Evolutionary conservation across 2,888 invertebrate genomes (phyloP), one percentile per base, ranked within the genome.

Genomic region (Apodemia duryi): DNA sequence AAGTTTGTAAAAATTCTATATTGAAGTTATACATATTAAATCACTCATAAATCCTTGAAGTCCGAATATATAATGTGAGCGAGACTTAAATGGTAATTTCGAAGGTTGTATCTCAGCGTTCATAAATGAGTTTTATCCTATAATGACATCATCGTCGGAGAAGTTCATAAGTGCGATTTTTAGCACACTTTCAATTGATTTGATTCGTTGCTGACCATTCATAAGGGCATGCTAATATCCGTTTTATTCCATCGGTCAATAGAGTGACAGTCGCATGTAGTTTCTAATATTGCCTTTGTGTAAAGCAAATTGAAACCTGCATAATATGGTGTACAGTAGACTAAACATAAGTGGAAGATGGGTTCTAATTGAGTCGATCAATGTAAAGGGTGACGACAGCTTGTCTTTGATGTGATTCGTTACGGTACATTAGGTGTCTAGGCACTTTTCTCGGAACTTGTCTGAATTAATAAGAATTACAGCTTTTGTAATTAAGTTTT

Each of bases 131-230:
- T 69, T 70, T 69, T 71, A 71, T 70, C 69, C 64, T 62, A 66
- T 54, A 62, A 71, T 83, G 82, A 83, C 81, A 83, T 83, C 83
- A 83, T 72, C 77, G 68, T 29, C 68, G 66, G 67, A 70, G 74
- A 72, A 77, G 74, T 71, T 74, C 74, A 70, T 73, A 73, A 72
- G 74, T 71, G 77, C 69, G 74, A 79, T 74, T 75, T 79, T 78
- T 75, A 76, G 74, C 74, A 65, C 67, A 65, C 70, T 71, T 69
- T 68, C 67, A 69, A 74, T 75, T 72, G 70, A 67, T 69, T 70
- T 61, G 65, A 68, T 63, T 72, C 69, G 11, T 13, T n/a, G 29
- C 46, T 46, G 21, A 46, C 43, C 43, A 43, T 43, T 13, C 29
- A 66, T 41, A 43, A 29, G 43, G 13, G 51, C 32, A 63, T 41